Evolutionary conservation across 2,113 vertebrate species (phyloP).

Genomic region (Phalacrocorax carbo): DNA sequence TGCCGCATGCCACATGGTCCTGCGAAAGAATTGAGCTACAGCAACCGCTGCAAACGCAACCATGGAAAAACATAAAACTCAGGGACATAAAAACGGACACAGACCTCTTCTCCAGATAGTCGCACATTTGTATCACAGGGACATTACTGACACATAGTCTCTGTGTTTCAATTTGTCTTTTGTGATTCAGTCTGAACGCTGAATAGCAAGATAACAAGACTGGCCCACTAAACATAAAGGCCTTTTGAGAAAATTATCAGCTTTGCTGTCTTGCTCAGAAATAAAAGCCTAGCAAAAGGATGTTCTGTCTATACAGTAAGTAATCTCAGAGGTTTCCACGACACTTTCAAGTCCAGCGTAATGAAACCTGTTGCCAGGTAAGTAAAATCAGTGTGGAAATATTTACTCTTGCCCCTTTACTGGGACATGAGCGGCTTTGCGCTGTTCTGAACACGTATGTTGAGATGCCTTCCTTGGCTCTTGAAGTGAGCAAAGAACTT

Average conservation of each 20-base stretch:
- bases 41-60: not conserved
- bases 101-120: not conserved
- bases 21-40: not conserved
- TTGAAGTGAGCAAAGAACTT: not conserved
- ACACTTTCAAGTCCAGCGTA: not conserved
- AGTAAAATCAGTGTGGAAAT: not conserved
- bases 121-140: not conserved
- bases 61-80: not conserved
- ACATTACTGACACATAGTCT: not conserved
- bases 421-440: not conserved
- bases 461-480: not conserved
- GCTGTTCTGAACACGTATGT: not conserved
- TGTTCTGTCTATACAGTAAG: not conserved
- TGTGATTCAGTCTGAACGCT: not conserved
- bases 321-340: not conserved
- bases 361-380: not conserved
- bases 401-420: not conserved
- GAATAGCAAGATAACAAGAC: not conserved
- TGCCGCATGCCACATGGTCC: not conserved
- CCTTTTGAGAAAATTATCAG: not conserved
- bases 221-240: not conserved
- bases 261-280: not conserved
- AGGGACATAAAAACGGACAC: fast-evolving
- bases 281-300: not conserved
- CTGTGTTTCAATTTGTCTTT: fast-evolving